Evolutionary conservation across 2,888 invertebrate genomes (phyloP).

Genomic region (Caradrina kadenii): DNA sequence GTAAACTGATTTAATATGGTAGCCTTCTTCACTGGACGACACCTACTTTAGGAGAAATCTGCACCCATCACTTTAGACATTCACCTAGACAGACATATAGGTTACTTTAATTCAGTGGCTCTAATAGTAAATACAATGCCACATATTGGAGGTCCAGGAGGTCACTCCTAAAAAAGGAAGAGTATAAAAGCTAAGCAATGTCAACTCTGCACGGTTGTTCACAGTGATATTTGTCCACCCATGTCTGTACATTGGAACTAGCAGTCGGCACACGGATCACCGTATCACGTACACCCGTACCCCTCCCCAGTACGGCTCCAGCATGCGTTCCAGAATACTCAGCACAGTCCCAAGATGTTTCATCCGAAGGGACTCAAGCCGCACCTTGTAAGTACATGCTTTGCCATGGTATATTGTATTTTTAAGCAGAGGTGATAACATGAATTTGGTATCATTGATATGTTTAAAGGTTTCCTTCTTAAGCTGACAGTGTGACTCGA

Average conservation of each 20-base stretch:
- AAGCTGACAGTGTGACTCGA: neutral
- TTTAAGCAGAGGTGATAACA: neutral
- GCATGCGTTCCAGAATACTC: slow-evolving; percentile 91
- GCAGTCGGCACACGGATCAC: slow-evolving; percentile 92
- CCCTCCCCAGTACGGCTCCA: slow-evolving; percentile 91
- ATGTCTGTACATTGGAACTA: slow-evolving; percentile 87
- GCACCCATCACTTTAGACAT: too few relatives aligned
- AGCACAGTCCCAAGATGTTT: slow-evolving; percentile 90
- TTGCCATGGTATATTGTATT: neutral
- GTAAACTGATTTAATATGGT: too few relatives aligned
- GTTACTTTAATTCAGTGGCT: neutral
- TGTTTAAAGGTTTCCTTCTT: neutral
- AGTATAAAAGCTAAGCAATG: slow-evolving; percentile 33
- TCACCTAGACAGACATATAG: too few relatives aligned
- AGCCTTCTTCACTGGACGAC: too few relatives aligned
- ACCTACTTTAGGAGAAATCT: too few relatives aligned
- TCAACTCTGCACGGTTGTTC: slow-evolving; percentile 77
- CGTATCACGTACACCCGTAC: slow-evolving; percentile 94
- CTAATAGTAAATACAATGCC: neutral
- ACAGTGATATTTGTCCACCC: slow-evolving; percentile 84
- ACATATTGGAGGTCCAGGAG: neutral
- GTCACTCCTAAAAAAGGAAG: neutral
- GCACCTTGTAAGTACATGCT: slow-evolving; percentile 87
- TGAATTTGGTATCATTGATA: neutral
- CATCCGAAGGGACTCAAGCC: slow-evolving; percentile 91